phyloP scores from a whole-genome alignment of 2,797 vertebrate genomes.

The Xerus rutilus region DNA sequence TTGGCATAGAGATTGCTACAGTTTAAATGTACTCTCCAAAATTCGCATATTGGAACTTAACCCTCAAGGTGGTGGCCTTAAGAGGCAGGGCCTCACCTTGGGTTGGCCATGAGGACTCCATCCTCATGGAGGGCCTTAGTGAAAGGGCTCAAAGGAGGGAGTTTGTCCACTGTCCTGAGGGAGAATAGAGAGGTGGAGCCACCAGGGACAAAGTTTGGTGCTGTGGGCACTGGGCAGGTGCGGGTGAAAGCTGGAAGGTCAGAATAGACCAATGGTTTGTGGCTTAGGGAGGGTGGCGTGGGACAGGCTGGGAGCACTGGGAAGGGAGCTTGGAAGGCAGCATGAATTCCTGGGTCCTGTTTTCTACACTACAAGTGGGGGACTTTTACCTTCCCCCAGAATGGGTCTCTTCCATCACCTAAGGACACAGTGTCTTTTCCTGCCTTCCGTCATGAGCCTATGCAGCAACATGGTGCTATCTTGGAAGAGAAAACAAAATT shows the following conservation, averaged over 20 bases:
- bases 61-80: background rate
- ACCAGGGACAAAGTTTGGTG: too few species aligned
- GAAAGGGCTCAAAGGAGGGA: background rate
- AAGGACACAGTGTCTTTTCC: background rate
- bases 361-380: too few species aligned
- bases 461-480: accelerated
- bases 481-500: background rate
- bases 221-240: too few species aligned
- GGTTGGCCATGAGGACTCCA: background rate
- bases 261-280: too few species aligned
- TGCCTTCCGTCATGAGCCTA: background rate
- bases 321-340: too few species aligned
- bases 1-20: background rate
- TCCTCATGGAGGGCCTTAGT: background rate
- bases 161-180: too few species aligned
- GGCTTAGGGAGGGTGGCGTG: too few species aligned
- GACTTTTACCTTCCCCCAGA: too few species aligned
- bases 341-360: too few species aligned
- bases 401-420: background rate
- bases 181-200: too few species aligned
- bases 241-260: too few species aligned
- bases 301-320: too few species aligned
- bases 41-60: background rate
- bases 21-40: background rate
- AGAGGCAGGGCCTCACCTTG: background rate